Evolutionary conservation across 1,140 invertebrate species (phyloP).

Genomic region (Heliconius hermathena): DNA sequence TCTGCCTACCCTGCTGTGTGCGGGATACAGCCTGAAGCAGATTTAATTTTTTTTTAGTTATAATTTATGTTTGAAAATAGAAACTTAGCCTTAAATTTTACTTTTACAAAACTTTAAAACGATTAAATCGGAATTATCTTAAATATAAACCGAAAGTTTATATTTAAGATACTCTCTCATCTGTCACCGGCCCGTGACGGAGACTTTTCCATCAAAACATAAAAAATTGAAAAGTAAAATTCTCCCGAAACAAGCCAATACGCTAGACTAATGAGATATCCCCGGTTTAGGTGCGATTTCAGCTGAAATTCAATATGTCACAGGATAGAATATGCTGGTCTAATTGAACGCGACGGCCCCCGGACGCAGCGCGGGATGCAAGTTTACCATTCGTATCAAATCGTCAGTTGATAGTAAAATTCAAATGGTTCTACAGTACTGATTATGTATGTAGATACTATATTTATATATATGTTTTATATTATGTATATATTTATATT

Average conservation of each 20-base stretch:
- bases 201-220: no score
- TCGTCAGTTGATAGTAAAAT: not conserved
- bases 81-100: no score
- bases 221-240: no score
- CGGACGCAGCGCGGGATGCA: not conserved
- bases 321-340: conserved; percentile 8
- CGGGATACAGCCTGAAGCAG: no score
- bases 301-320: conserved; percentile 43
- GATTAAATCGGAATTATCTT: no score
- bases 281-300: conserved; percentile 30
- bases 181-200: no score
- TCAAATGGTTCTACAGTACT: not conserved
- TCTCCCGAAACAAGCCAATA: conserved; percentile 8
- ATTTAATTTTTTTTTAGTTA: no score
- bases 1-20: no score
- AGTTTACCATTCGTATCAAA: conserved; percentile 4
- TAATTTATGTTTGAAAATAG: no score
- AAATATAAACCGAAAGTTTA: no score
- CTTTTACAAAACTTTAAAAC: no score
- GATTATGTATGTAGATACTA: not conserved
- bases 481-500: not conserved
- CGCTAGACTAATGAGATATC: conserved; percentile 36
- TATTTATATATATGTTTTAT: not conserved
- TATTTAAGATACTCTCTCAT: no score
- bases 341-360: conserved; percentile 37